Conservation (phyloP, 2,888 invertebrate genomes). For the Drosophila dives region DNA sequence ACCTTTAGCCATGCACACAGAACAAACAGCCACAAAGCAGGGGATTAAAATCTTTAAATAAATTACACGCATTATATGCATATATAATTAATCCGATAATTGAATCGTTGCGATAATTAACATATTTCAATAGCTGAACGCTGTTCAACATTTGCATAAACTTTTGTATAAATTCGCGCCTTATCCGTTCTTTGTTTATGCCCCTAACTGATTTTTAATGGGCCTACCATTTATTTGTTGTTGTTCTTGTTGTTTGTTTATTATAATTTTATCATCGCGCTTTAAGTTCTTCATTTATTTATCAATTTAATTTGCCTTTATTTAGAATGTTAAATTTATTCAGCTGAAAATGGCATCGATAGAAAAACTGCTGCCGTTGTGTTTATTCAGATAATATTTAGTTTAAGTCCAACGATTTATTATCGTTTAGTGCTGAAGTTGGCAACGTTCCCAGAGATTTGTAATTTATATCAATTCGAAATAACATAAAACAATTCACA, state of each 20-base stretch:
- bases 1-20: constrained; percentile 37
- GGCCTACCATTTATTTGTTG: background rate
- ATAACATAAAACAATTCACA: constrained; percentile 12
- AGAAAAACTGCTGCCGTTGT: background rate
- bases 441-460: constrained; percentile 15
- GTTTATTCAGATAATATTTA: constrained; percentile 14
- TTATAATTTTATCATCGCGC: constrained; percentile 5
- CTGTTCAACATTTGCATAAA: constrained; percentile 45
- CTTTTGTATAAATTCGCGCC: constrained; percentile 7
- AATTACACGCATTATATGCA: constrained; percentile 24
- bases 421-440: constrained; percentile 27
- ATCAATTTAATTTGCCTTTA: constrained; percentile 6
- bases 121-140: constrained; percentile 8
- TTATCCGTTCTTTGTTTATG: constrained; percentile 20
- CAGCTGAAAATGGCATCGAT: constrained; percentile 34
- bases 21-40: background rate
- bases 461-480: constrained; percentile 44
- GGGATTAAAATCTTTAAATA: constrained; percentile 24
- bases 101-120: constrained; percentile 32
- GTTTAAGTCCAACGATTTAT: constrained; percentile 23
- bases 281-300: constrained; percentile 16
- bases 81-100: constrained; percentile 49
- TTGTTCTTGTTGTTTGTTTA: background rate
- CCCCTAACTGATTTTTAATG: constrained; percentile 38
- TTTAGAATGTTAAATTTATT: constrained; percentile 8